A percentile compares a stretch with the other conserved stretches of the same genome.
Conservation (phyloP, 2,888 invertebrate genomes). For the Sussaba pulchella region DNA sequence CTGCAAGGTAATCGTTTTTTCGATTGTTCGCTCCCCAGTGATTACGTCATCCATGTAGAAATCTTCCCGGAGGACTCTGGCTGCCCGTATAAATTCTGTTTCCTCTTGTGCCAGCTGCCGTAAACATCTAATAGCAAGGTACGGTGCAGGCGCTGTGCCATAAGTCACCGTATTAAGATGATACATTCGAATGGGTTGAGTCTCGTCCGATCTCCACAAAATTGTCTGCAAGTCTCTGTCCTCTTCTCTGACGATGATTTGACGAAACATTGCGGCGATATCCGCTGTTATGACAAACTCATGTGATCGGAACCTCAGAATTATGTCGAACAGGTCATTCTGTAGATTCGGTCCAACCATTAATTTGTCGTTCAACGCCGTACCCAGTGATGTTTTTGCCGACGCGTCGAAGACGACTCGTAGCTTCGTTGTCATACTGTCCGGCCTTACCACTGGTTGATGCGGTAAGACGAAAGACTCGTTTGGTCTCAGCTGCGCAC, state of each 20-base stretch:
- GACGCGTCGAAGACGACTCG: too few species aligned
- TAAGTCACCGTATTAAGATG: slow-evolving; percentile 57
- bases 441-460: slow-evolving; percentile 49
- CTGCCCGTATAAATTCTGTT: slow-evolving; percentile 63
- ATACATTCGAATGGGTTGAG: slow-evolving; percentile 35
- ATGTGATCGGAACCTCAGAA: slow-evolving; percentile 55
- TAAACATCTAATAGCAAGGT: slow-evolving; percentile 66
- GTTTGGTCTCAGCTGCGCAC: not conserved
- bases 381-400: too few species aligned
- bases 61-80: slow-evolving; percentile 54
- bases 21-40: slow-evolving; percentile 57
- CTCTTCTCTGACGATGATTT: slow-evolving; percentile 38
- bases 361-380: too few species aligned
- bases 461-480: slow-evolving; percentile 58
- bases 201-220: slow-evolving; percentile 47
- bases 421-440: slow-evolving; percentile 13
- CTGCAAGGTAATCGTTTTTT: slow-evolving; percentile 45
- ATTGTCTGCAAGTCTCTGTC: slow-evolving; percentile 51
- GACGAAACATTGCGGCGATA: slow-evolving; percentile 54
- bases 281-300: slow-evolving; percentile 54
- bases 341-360: slow-evolving; percentile 53
- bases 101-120: slow-evolving; percentile 68
- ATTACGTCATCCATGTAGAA: slow-evolving; percentile 53
- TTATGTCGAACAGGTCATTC: slow-evolving; percentile 41
- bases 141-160: slow-evolving; percentile 66